Conservation (phyloP, 1,140 invertebrate genomes). For the Papilio dardanus region DNA sequence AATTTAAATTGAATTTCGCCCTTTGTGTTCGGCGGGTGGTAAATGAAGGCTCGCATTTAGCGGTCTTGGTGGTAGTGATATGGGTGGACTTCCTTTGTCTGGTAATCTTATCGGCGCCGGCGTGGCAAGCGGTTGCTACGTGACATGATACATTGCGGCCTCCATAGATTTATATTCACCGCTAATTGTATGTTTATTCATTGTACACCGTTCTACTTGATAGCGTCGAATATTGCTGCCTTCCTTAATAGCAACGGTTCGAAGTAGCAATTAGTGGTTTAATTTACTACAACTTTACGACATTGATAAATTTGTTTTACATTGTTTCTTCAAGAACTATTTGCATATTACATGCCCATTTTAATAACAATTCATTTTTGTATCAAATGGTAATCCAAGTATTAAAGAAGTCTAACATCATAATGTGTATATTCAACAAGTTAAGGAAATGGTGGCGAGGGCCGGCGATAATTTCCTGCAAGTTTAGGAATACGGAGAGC, state of each 20-base stretch:
- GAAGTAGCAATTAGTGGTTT: background rate
- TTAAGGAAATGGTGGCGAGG: background rate
- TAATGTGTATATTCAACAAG: background rate
- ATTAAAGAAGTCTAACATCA: background rate
- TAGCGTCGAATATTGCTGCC: conserved; percentile 8
- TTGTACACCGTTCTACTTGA: conserved; percentile 18
- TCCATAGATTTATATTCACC: conserved; percentile 64
- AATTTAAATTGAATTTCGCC: conserved; percentile 57
- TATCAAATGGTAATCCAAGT: no score
- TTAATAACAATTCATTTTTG: no score
- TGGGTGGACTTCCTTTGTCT: conserved; percentile 81
- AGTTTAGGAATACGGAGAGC: conserved; percentile 7
- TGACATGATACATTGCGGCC: conserved; percentile 75
- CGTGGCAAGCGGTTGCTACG: conserved; percentile 66
- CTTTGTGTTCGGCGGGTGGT: conserved; percentile 54
- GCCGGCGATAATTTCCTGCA: conserved; percentile 17
- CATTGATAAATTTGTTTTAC: background rate
- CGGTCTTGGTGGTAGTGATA: conserved; percentile 76
- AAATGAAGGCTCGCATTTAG: conserved; percentile 78
- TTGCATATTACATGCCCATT: background rate
- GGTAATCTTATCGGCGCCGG: conserved; percentile 79
- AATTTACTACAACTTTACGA: background rate
- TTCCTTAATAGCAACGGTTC: conserved; percentile 4
- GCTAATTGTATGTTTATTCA: conserved; percentile 40
- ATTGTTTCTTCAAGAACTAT: background rate